Conservation (phyloP, 2,113 vertebrate genomes). For the Ciconia boyciana region DNA sequence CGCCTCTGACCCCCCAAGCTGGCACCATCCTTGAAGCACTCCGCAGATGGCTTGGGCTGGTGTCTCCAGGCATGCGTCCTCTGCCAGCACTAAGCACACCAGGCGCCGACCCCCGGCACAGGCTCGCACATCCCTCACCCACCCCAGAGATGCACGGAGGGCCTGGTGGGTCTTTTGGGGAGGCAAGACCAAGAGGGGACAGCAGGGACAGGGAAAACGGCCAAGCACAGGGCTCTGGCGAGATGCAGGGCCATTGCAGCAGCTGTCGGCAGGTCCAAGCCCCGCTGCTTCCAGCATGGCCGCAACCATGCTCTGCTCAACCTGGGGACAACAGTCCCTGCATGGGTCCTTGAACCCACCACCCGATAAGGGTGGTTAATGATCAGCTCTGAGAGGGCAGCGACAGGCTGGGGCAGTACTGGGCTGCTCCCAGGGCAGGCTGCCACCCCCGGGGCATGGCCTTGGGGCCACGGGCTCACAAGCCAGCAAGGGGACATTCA, state of each 20-base stretch:
- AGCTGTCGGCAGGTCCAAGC: background rate
- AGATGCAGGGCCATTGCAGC: background rate
- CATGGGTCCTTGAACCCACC: background rate
- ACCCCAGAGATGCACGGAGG: background rate
- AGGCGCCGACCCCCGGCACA: background rate
- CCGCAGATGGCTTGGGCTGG: background rate
- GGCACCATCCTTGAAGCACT: background rate
- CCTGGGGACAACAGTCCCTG: background rate
- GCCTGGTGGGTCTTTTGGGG: background rate
- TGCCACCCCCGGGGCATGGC: background rate
- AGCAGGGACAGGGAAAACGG: background rate
- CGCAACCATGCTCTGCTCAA: background rate
- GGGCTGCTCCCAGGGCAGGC: background rate
- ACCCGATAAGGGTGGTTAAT: constrained; percentile 4
- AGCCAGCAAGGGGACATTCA: background rate
- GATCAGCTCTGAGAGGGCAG: background rate
- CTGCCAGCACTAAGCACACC: background rate
- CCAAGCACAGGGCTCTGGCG: background rate
- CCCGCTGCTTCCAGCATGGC: background rate
- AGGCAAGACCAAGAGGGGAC: background rate
- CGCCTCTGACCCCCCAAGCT: background rate
- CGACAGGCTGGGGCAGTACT: background rate
- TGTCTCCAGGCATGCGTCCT: background rate
- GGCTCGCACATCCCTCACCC: background rate
- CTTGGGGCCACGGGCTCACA: background rate